Percentiles rank a stretch among this genome's conserved stretches.
Evolutionary conservation across 2,113 vertebrate genomes (phyloP).

Genomic region (Taxidea taxus): DNA sequence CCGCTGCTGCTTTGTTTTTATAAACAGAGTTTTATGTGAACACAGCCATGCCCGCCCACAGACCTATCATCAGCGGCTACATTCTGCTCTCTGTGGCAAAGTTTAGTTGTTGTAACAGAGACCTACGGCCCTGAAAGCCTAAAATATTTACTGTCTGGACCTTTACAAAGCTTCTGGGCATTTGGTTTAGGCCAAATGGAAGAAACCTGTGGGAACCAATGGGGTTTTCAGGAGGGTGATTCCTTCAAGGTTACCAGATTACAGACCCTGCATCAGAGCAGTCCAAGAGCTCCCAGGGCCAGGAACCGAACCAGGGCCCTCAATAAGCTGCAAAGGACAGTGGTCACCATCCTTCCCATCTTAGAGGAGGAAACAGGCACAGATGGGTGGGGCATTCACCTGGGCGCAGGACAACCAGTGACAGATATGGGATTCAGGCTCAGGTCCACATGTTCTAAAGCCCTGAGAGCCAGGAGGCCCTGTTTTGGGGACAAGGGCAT

Average conservation of each 20-base stretch:
- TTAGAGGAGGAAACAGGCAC: neutral
- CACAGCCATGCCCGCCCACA: neutral
- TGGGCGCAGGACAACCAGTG: neutral
- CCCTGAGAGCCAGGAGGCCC: neutral
- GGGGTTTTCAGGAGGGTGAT: neutral
- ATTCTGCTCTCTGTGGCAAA: neutral
- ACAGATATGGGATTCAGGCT: neutral
- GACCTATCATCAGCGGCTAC: neutral
- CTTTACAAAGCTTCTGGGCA: neutral
- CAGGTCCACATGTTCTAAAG: neutral
- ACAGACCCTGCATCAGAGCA: neutral
- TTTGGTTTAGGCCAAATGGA: neutral
- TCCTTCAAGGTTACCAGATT: neutral
- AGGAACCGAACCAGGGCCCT: neutral
- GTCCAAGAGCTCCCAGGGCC: neutral
- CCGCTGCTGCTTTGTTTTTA: neutral
- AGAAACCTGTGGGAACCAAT: neutral
- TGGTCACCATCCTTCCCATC: fast-evolving
- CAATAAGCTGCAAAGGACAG: neutral
- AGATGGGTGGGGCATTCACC: neutral
- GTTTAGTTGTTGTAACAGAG: neutral
- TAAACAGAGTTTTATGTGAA: conserved; percentile 33
- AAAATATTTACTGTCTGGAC: conserved; percentile 7
- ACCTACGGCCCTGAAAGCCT: neutral
- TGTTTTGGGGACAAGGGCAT: neutral